Evolutionary conservation across 2,797 vertebrate genomes (phyloP), one percentile per base, ranked within the genome.

Genomic region (Naso thynnoides): DNA sequence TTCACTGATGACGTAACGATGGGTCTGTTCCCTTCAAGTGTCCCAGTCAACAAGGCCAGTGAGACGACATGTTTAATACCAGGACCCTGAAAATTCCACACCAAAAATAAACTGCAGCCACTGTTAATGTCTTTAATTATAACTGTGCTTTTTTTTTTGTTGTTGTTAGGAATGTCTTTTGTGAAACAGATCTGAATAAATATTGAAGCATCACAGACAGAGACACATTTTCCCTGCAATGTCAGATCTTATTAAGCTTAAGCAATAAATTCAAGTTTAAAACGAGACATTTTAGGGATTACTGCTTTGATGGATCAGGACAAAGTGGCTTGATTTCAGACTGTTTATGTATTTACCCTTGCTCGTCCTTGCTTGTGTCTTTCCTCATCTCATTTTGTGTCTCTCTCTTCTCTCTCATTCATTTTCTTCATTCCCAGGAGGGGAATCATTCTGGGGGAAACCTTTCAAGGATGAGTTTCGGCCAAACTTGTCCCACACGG

Each of bases 391-490:
- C 8, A 36, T 31, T 4, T 16, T 53, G 16, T 21, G 21, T 36
- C 0, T 33, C n/a, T 29, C 27, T 19, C 27, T 2, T 24, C 31
- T 42, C 45, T 50, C 23, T 19, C 18, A 56, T 19, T n/a, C 23
- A 48, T 21, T 53, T 23, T 38, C 8, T 61, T 50, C 11, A 8
- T 58, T 62, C 50, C 27, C 85, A 99, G 98, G 98, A 6, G 98
- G 98, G 1, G 96, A 98, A 58, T 99, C 98, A 0, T 96, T 84
- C 81, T 99, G 97, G 97, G 97, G 96, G 5, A 98, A 96, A 83
- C 95, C 97, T 1, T 99, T 99, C 89, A 95, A 89, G 88, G 98
- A 99, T 19, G 98, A 99, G 82, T 97, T 99, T 83, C 95, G 94
- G 57, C 97, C 97, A 15, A 99, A 99, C 90, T 93, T 99, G 65